phyloP scores from a whole-genome alignment of 2,797 vertebrate genomes.

The Cossypha caffra region DNA sequence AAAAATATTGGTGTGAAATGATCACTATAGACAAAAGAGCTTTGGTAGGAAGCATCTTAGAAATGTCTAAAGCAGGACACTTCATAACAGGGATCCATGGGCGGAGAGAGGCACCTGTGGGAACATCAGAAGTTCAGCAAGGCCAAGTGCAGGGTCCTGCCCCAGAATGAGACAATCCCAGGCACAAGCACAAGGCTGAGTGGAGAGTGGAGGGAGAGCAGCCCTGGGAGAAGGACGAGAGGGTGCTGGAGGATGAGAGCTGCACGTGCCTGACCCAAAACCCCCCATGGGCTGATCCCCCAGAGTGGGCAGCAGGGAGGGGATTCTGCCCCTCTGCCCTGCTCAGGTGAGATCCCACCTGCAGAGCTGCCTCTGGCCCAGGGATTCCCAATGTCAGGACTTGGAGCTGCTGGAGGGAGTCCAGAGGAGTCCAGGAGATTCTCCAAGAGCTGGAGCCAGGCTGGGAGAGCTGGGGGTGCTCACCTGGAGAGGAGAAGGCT shows the following conservation, averaged over 20 bases:
- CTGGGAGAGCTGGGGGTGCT: background rate
- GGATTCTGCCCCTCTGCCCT: background rate
- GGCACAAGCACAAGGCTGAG: background rate
- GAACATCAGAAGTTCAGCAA: background rate
- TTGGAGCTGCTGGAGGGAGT: rapidly evolving
- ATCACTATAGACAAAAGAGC: slow-evolving; percentile 28
- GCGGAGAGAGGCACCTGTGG: background rate
- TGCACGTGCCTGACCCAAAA: background rate
- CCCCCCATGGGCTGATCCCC: background rate
- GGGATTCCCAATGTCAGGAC: rapidly evolving
- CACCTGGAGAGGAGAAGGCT: rapidly evolving
- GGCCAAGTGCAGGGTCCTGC: background rate
- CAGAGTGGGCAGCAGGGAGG: rapidly evolving
- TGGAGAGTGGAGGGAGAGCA: background rate
- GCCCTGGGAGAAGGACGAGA: background rate
- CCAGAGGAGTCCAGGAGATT: rapidly evolving
- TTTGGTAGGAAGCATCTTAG: background rate
- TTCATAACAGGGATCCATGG: background rate
- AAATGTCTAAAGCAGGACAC: background rate
- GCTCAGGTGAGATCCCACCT: background rate
- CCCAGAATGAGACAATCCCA: background rate
- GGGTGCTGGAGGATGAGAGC: background rate
- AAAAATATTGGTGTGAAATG: slow-evolving; percentile 54
- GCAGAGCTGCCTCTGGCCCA: background rate
- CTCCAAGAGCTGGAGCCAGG: background rate